Percentiles rank a stretch among this genome's conserved stretches.
phyloP scores from a whole-genome alignment of 2,888 invertebrate species.

The Myathropa florea region DNA sequence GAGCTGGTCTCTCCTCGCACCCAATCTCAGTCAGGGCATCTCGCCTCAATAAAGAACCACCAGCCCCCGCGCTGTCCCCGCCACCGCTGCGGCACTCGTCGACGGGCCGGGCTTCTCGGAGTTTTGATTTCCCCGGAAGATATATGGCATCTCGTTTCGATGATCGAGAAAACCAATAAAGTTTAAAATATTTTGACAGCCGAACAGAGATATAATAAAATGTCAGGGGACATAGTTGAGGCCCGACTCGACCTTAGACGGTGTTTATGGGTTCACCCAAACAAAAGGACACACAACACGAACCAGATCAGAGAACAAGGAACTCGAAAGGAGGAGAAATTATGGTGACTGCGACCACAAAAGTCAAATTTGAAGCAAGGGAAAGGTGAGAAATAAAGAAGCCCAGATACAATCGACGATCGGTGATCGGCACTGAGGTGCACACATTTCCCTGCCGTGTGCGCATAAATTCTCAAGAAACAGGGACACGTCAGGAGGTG shows the following conservation, averaged over 20 bases:
- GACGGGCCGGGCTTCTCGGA: conserved; percentile 37
- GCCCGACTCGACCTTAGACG: conserved; percentile 22
- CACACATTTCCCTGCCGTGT: conserved; percentile 16
- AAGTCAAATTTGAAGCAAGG: conserved; percentile 65
- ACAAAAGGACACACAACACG: conserved; percentile 35
- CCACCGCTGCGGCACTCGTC: neutral
- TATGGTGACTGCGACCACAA: conserved; percentile 58
- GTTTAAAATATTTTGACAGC: conserved; percentile 67
- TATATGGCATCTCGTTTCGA: conserved; percentile 65
- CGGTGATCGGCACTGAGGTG: neutral
- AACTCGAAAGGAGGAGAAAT: conserved; percentile 25
- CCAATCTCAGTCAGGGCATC: conserved; percentile 51
- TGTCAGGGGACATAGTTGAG: conserved; percentile 53
- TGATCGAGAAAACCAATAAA: conserved; percentile 70
- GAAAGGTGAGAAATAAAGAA: conserved; percentile 69
- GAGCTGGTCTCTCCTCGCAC: conserved; percentile 17
- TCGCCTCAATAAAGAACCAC: conserved; percentile 34
- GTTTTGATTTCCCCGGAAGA: conserved; percentile 64
- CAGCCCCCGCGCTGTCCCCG: neutral
- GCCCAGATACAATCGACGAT: conserved; percentile 51
- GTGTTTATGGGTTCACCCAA: conserved; percentile 59
- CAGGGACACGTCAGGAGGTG: conserved; percentile 66
- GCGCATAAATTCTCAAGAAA: conserved; percentile 59
- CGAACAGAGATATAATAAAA: conserved; percentile 64
- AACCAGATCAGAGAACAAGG: conserved; percentile 27